These are phyloP conservation scores for Lepidocyrtoides sp. DNA, from an alignment of 2,888 invertebrate genomes.

Conservation along the genomic window DNA sequence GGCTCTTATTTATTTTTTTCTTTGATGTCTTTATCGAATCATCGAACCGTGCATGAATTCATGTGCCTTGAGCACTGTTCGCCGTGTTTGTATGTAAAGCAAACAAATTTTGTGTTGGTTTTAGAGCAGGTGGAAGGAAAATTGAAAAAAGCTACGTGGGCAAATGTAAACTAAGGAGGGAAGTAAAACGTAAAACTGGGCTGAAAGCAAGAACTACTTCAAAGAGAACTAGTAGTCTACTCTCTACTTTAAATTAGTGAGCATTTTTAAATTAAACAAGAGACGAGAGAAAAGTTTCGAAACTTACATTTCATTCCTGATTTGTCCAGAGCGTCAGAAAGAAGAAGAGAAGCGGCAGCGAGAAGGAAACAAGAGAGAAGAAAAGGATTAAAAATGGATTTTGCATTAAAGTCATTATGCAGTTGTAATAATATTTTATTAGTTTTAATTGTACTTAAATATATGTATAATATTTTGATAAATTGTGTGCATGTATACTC, in stretches of 20 bases:
- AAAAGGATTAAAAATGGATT: conserved; percentile 45
- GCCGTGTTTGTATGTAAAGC: too few species aligned
- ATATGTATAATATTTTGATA: too few species aligned
- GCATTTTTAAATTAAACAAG: not conserved
- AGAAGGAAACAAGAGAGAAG: conserved; percentile 41
- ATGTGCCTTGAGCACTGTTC: too few species aligned
- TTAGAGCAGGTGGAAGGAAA: too few species aligned
- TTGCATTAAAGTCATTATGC: too few species aligned
- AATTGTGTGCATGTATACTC: too few species aligned
- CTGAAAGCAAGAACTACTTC: not conserved
- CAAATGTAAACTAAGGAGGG: not conserved
- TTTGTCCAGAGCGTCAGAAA: conserved; percentile 45
- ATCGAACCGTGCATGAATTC: not conserved
- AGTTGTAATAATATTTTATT: too few species aligned
- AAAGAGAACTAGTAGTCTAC: not conserved
- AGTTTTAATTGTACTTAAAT: too few species aligned
- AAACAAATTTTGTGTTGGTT: too few species aligned
- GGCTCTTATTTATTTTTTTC: not conserved
- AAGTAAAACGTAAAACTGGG: not conserved
- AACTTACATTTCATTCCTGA: conserved; percentile 77
- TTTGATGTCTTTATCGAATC: conserved; percentile 30
- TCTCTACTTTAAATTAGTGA: not conserved
- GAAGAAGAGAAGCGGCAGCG: conserved; percentile 1
- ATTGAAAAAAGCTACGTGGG: too few species aligned
- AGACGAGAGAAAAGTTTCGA: not conserved